These are phyloP conservation scores for Dendrocincla fuliginosa DNA, from an alignment of 2,797 vertebrate genomes.

Conservation along the genomic window DNA sequence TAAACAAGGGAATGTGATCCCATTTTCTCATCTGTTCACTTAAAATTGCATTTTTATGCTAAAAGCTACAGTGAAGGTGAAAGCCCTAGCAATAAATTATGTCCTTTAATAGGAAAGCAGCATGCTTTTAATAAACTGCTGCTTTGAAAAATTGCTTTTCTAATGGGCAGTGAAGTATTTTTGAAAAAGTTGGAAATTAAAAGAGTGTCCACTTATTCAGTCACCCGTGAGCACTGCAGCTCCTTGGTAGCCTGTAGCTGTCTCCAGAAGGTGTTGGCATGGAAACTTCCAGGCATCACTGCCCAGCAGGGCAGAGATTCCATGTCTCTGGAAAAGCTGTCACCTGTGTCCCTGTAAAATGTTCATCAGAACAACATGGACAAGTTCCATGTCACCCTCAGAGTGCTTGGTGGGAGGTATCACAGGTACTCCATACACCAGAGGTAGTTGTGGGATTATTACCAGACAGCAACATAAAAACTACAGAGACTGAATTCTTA, in stretches of 20 bases:
- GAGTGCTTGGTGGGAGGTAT: neutral
- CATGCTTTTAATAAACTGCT: neutral
- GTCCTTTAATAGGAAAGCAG: rapidly evolving
- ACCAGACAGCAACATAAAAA: neutral
- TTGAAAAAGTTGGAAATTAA: neutral
- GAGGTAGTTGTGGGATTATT: neutral
- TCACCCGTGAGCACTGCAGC: neutral
- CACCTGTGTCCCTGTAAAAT: neutral
- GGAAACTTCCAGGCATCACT: neutral
- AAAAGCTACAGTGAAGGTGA: neutral
- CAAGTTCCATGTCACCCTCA: neutral
- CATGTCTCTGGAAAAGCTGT: neutral
- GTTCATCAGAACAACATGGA: rapidly evolving
- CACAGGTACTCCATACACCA: rapidly evolving
- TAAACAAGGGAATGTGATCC: rapidly evolving
- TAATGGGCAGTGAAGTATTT: neutral
- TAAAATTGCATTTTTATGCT: neutral
- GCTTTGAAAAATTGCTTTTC: neutral
- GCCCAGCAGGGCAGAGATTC: neutral
- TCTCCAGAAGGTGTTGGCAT: neutral
- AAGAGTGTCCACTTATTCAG: rapidly evolving
- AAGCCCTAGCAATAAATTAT: neutral
- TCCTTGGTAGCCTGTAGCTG: neutral
- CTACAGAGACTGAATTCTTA: neutral
- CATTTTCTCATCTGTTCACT: neutral